A percentile compares a stretch with the other conserved stretches of the same genome.
These are phyloP conservation scores for Emmelina monodactyla DNA, from an alignment of 2,888 invertebrate genomes.

Conservation along the genomic window DNA sequence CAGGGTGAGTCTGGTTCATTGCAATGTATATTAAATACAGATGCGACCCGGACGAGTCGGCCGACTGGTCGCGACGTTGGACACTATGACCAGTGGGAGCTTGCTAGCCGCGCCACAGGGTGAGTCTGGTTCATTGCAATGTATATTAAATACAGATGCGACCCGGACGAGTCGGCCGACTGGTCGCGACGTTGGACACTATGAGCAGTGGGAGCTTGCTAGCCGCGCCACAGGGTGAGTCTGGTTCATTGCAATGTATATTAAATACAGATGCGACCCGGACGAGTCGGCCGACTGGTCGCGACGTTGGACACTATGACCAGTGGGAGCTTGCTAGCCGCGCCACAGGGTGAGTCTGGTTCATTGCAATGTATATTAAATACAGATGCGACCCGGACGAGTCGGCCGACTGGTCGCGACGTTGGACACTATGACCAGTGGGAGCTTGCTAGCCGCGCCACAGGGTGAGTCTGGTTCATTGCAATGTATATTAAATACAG, in stretches of 20 bases:
- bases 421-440: conserved; percentile 26
- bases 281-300: conserved; percentile 27
- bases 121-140: too few relatives aligned
- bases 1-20: conserved; percentile 52
- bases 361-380: too few relatives aligned
- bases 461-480: conserved; percentile 52
- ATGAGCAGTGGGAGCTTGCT: conserved; percentile 26
- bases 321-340: conserved; percentile 25
- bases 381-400: too few relatives aligned
- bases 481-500: too few relatives aligned
- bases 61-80: conserved; percentile 28
- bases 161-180: conserved; percentile 22
- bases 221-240: conserved; percentile 40
- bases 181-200: conserved; percentile 28
- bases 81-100: conserved; percentile 25
- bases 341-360: conserved; percentile 45
- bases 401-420: conserved; percentile 28
- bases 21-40: too few relatives aligned
- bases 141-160: too few relatives aligned
- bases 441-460: conserved; percentile 26
- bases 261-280: too few relatives aligned
- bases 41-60: too few relatives aligned
- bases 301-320: conserved; percentile 26
- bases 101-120: conserved; percentile 36
- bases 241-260: too few relatives aligned